Conservation (phyloP, 1,140 invertebrate species). For the Drosophila carrolli region DNA sequence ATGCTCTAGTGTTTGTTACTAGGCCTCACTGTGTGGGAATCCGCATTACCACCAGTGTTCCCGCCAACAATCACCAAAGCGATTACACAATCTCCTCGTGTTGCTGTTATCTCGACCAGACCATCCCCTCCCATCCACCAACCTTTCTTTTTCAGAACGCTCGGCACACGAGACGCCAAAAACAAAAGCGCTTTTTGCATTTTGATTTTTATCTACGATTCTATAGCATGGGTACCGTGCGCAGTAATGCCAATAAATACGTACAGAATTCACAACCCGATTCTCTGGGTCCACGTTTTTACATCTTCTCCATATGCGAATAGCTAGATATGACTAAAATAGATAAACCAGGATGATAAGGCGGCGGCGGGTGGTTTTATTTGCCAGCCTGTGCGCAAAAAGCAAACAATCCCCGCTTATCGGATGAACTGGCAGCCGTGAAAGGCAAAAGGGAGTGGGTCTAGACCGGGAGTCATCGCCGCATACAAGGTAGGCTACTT, state of each 20-base stretch:
- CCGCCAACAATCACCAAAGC: slow-evolving; percentile 20
- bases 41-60: slow-evolving; percentile 18
- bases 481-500: slow-evolving; percentile 2
- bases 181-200: slow-evolving; percentile 29
- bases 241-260: slow-evolving; percentile 35
- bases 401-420: slow-evolving; percentile 52
- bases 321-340: slow-evolving; percentile 24
- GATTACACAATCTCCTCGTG: slow-evolving; percentile 49
- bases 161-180: slow-evolving; percentile 74
- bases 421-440: slow-evolving; percentile 16
- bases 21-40: neutral
- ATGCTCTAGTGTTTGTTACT: too few species aligned
- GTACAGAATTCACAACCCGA: slow-evolving; percentile 16
- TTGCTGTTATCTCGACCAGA: slow-evolving; percentile 38
- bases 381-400: slow-evolving; percentile 63
- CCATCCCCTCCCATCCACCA: slow-evolving; percentile 1
- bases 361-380: slow-evolving; percentile 32
- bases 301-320: slow-evolving; percentile 18
- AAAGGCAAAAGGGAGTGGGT: neutral
- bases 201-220: slow-evolving; percentile 44
- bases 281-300: slow-evolving; percentile 14
- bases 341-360: slow-evolving; percentile 55
- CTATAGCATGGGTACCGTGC: slow-evolving; percentile 34
- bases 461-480: slow-evolving; percentile 16
- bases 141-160: neutral